Base-by-base conservation (phyloP, 2,888 invertebrate genomes). In the Chalcosyrphus nemorum region DNA sequence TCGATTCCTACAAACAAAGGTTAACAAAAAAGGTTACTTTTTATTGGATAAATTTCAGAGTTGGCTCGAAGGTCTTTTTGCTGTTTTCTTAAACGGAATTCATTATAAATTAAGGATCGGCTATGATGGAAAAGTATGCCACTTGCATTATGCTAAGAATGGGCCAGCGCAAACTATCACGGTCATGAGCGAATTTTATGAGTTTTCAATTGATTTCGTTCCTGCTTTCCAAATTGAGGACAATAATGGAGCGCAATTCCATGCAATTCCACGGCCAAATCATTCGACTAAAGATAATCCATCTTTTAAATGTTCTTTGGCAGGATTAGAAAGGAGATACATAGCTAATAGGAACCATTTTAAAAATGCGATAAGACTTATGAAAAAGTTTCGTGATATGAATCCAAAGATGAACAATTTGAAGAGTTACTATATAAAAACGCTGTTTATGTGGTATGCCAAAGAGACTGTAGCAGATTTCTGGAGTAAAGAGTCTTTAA, bases 341-440 rank as follows among this genome's bases (percentile, higher is more conserved):
- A 32, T 77, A 2, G n/a, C 0, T 0, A 9, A 29, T 0, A 27
- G 21, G 5, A 21, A 66, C 24, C 65, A 81, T 4, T 66, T 81
- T 13, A 81, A 81, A 38, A 77, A 81, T 38, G 9, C 38, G 0
- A 7, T 72, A n/a, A 41, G 71, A 0, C 32, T 81, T 6, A 66
- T 81, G 77, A 81, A 81, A 24, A 81, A 81, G 27, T 77, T 71
- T 38, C 77, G 81, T 0, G 71, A 77, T 4, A 43, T 38, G 35
- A 27, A 63, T 0, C 41, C 56, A 7, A 3, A 19, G 1, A 1
- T 81, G 38, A 4, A 1, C 0, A 38, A 59, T 5, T 2, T 81
- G 0, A 81, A 71, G 15, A 65, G 65, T 7, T 81, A 77, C 9
- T 35, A 24, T 4, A 50, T 81, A 15, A 81, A 77, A 27, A 77